A percentile compares a stretch with the other conserved stretches of the same genome.
Conservation (phyloP, 2,888 invertebrate species). For the Melipona bicolor region DNA sequence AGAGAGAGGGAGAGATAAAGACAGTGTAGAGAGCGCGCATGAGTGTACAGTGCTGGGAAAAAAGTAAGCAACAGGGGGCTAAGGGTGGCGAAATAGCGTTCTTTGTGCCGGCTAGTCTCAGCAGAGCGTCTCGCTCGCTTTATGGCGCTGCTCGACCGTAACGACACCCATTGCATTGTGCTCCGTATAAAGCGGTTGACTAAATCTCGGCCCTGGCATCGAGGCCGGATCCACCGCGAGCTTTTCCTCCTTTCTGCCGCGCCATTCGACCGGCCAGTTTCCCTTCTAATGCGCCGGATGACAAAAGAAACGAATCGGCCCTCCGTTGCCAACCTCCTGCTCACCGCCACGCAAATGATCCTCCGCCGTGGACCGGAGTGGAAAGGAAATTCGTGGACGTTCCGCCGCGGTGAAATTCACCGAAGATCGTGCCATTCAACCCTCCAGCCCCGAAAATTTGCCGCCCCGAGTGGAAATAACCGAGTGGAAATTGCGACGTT, state of each 20-base stretch:
- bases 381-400: conserved; percentile 28
- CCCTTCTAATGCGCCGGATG: conserved; percentile 65
- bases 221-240: conserved; percentile 44
- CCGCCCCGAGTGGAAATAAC: background rate
- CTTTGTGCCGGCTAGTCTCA: conserved; percentile 76
- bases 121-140: conserved; percentile 67
- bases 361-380: conserved; percentile 19
- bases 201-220: conserved; percentile 67
- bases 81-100: conserved; percentile 74
- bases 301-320: conserved; percentile 73
- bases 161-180: conserved; percentile 77
- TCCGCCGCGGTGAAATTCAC: conserved; percentile 40
- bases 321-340: conserved; percentile 13
- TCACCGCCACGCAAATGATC: conserved; percentile 48
- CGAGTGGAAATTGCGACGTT: background rate
- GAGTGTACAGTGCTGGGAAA: conserved; percentile 36
- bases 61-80: conserved; percentile 50
- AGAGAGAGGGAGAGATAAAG: conserved; percentile 2
- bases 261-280: conserved; percentile 25
- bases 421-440: conserved; percentile 13
- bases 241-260: conserved; percentile 9
- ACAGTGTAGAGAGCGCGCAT: conserved; percentile 33
- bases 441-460: conserved; percentile 38
- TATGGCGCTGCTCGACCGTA: conserved; percentile 75
- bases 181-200: conserved; percentile 68